Percentiles rank a stretch among this genome's conserved stretches.
Evolutionary conservation across 2,113 vertebrate species (phyloP).

Genomic region (Tachycineta bicolor): DNA sequence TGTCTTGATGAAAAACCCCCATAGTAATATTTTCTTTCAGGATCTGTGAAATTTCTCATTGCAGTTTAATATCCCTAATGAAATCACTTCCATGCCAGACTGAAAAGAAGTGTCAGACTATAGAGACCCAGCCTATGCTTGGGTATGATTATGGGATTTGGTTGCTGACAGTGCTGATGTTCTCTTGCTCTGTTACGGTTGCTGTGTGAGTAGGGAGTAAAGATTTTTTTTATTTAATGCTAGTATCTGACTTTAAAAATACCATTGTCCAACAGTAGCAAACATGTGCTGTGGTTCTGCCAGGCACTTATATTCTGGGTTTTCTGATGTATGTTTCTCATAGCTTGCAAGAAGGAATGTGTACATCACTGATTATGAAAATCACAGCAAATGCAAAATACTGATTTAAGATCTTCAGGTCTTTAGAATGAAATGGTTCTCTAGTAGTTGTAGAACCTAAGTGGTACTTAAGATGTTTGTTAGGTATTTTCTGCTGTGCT

Average conservation of each 20-base stretch:
- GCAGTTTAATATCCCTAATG: not conserved
- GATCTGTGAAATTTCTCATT: not conserved
- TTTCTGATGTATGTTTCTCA: not conserved
- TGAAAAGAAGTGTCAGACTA: not conserved
- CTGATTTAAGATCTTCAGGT: not conserved
- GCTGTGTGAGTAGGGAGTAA: not conserved
- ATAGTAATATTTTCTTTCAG: not conserved
- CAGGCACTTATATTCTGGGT: not conserved
- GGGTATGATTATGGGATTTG: fast-evolving
- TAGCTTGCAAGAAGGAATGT: not conserved
- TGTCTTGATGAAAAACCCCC: not conserved
- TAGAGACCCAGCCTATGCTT: not conserved
- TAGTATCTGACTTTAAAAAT: not conserved
- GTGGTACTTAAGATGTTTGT: not conserved
- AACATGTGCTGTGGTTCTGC: not conserved
- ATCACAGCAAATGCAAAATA: not conserved
- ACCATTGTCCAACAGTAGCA: not conserved
- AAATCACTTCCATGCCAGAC: not conserved
- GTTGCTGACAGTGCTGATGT: not conserved
- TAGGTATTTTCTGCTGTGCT: not conserved
- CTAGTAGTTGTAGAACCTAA: not conserved
- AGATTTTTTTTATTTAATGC: not conserved
- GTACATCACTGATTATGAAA: not conserved
- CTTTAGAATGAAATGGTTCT: not conserved
- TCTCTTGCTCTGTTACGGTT: not conserved